These are phyloP conservation scores for Salminus brasiliensis DNA, from an alignment of 2,113 vertebrate species.

Conservation along the genomic window DNA sequence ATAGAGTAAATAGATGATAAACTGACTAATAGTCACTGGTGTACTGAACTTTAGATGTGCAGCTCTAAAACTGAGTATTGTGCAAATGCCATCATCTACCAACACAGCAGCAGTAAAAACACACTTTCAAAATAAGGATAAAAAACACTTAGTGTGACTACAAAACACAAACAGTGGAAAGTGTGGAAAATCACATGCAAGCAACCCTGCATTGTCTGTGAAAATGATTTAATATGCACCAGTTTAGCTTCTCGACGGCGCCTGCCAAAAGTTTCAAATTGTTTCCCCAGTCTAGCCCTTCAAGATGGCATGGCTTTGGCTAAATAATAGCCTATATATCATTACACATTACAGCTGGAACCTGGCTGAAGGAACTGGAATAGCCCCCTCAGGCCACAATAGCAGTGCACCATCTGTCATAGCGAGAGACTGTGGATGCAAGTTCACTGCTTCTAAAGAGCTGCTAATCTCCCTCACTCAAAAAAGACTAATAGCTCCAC, in stretches of 20 bases:
- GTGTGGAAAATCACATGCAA: background rate
- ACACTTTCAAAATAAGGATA: no score
- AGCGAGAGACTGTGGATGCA: constrained; percentile 1
- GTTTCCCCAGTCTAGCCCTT: background rate
- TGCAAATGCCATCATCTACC: no score
- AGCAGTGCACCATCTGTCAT: constrained; percentile 23
- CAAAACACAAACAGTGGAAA: background rate
- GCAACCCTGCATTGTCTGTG: background rate
- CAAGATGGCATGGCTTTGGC: background rate
- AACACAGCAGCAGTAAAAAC: no score
- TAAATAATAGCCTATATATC: constrained; percentile 10
- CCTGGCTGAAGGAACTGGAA: constrained; percentile 7
- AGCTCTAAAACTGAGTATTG: no score
- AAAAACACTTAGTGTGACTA: background rate
- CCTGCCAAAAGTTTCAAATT: background rate
- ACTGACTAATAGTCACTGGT: no score
- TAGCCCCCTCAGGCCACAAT: constrained; percentile 1
- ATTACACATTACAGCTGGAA: constrained; percentile 49
- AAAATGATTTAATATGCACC: background rate
- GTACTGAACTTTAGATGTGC: no score
- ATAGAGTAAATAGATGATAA: no score
- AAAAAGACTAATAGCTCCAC: constrained; percentile 31
- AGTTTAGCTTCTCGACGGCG: background rate
- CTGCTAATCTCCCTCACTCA: constrained; percentile 21
- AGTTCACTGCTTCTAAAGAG: constrained; percentile 18